A percentile compares a stretch with the other conserved stretches of the same genome.
phyloP scores from a whole-genome alignment of 2,113 vertebrate genomes.

The Odontophorus gujanensis region DNA sequence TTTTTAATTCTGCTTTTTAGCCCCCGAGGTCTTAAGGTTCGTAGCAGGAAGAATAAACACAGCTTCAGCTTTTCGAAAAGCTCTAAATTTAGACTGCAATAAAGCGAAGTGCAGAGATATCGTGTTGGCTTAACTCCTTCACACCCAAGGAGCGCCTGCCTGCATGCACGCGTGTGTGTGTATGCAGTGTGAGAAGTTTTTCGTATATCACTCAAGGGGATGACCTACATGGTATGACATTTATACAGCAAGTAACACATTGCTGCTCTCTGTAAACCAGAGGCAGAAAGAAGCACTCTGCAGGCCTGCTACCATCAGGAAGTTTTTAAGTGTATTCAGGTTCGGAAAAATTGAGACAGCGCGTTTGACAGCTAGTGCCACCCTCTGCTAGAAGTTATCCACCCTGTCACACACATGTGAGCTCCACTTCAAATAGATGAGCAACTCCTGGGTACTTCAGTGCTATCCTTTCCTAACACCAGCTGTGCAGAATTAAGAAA shows the following conservation, averaged over 20 bases:
- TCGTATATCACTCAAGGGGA: not conserved
- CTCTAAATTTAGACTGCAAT: conserved; percentile 68
- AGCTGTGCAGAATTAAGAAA: not conserved
- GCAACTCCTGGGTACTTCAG: conserved; percentile 13
- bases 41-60: conserved; percentile 58
- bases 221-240: not conserved
- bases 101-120: conserved; percentile 9
- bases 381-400: conserved; percentile 27
- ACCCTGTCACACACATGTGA: not conserved
- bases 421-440: conserved; percentile 1
- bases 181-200: not conserved
- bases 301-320: not conserved
- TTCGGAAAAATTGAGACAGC: conserved; percentile 41
- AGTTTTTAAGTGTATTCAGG: not conserved
- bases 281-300: not conserved
- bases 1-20: too few species aligned
- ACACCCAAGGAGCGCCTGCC: not conserved
- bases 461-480: not conserved
- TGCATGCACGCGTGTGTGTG: not conserved
- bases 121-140: conserved; percentile 16
- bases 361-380: conserved; percentile 17
- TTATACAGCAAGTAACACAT: not conserved
- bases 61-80: conserved; percentile 34
- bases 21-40: not conserved
- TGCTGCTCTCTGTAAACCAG: not conserved